Base-by-base conservation (phyloP, 2,113 vertebrate genomes). In the Pteropus alecto region DNA sequence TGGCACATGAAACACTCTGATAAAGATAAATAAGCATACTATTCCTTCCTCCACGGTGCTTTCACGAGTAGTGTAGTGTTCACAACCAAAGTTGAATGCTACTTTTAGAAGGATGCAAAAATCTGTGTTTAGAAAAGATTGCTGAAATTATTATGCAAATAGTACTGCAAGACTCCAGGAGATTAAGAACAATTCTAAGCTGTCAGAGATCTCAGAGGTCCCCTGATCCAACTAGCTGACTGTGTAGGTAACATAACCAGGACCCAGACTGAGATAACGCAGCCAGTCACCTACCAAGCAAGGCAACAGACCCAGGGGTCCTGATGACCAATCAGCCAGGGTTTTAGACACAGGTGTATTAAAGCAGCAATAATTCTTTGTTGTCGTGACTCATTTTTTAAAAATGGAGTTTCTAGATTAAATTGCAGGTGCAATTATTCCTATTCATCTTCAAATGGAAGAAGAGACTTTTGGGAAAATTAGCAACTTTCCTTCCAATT, bases 401-500 rank as follows among this genome's bases (percentile, higher is more conserved):
- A 76, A 82, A 76, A 71, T 46, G 18, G 14, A 54, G 21, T 56
- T 60, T 60, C 85, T 86, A 61, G 38, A 65, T 82, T 83, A 82
- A 90, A 82, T 38, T 79, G 9, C 41, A 84, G 60, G 35, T 30
- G 14, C n/a, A 82, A 78, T 68, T 30, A 81, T 48, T 51, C 16
- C 51, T 90, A 21, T 61, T 93, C 58, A 81, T 61, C 38, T 83
- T 87, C 28, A 74, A 7, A 30, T 41, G 38, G 8, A 18, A 68
- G 65, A 90, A 65, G 5, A 71, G 46, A 61, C 41, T 87, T 93
- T 81, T 76, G n/a, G 93, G 76, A 91, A 93, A 68, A 94, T 74
- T 38, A 46, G 30, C 48, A 79, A 51, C 33, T 89, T 94, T 48
- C 12, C 35, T 12, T 54, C 22, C 7, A 61, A 9, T 16, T 60